phyloP scores from a whole-genome alignment of 2,888 invertebrate species.

The Volucella bombylans region DNA sequence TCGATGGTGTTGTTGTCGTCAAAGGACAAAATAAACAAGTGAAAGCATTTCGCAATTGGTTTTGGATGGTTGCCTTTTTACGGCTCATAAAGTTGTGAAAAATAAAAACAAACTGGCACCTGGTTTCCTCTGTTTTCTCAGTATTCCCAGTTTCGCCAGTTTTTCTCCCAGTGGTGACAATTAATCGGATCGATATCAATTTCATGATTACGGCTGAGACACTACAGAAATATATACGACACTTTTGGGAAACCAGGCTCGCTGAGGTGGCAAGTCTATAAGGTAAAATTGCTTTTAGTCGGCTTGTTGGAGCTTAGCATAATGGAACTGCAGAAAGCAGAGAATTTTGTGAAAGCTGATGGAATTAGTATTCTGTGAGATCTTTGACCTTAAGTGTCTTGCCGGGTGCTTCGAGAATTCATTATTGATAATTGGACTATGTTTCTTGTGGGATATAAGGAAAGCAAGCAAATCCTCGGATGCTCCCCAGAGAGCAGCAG shows the following conservation, averaged over 20 bases:
- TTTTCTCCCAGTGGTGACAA: constrained; percentile 23
- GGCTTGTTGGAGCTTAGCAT: too few relatives aligned
- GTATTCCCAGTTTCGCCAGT: too few relatives aligned
- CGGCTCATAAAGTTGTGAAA: constrained; percentile 45
- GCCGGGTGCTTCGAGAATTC: too few relatives aligned
- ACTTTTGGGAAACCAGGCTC: neutral
- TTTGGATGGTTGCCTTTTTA: constrained; percentile 54
- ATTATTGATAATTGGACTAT: too few relatives aligned
- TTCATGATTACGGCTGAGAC: constrained; percentile 41
- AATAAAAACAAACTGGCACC: constrained; percentile 32
- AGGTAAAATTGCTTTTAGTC: too few relatives aligned
- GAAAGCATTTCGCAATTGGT: constrained; percentile 57
- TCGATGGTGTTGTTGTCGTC: neutral
- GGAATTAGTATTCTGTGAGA: too few relatives aligned
- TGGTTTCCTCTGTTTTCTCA: neutral
- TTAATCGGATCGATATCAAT: constrained; percentile 54
- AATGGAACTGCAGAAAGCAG: too few relatives aligned
- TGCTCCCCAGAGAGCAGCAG: too few relatives aligned
- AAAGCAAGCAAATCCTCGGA: too few relatives aligned
- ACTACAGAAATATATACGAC: neutral
- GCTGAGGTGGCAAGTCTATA: neutral
- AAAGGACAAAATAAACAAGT: constrained; percentile 6
- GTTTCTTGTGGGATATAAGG: too few relatives aligned
- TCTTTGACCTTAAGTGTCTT: too few relatives aligned
- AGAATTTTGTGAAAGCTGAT: too few relatives aligned